A percentile compares a stretch with the other conserved stretches of the same genome.
phyloP scores from a whole-genome alignment of 1,140 invertebrate genomes.

The Oppia nitens region DNA sequence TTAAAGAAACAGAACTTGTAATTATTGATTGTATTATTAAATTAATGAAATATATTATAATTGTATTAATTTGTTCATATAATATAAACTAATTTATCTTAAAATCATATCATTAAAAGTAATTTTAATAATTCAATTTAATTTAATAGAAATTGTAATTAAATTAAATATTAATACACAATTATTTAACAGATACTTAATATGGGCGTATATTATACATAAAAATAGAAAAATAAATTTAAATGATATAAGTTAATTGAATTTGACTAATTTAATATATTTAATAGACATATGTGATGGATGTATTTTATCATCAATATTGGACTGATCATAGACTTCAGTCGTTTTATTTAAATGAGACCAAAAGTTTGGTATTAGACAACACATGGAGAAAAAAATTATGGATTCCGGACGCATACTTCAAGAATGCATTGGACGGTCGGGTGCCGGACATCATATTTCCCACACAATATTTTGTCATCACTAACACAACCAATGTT shows the following conservation, averaged over 20 bases:
- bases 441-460: not conserved
- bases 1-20: not conserved
- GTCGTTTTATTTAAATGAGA: not conserved
- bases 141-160: too few relatives aligned
- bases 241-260: too few relatives aligned
- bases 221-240: too few relatives aligned
- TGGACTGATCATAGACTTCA: not conserved
- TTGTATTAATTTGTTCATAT: not conserved
- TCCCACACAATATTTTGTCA: slow-evolving; percentile 4
- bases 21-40: too few relatives aligned
- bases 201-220: too few relatives aligned
- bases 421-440: slow-evolving; percentile 18
- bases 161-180: too few relatives aligned
- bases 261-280: not conserved
- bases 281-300: not conserved
- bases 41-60: not conserved
- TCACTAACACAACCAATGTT: slow-evolving; percentile 1
- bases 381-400: slow-evolving; percentile 14
- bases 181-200: too few relatives aligned
- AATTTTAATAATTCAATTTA: too few relatives aligned
- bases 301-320: not conserved
- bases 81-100: too few relatives aligned
- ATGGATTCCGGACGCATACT: slow-evolving; percentile 21
- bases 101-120: too few relatives aligned
- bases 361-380: not conserved